These are phyloP conservation scores for Atta cephalotes DNA, from an alignment of 1,140 invertebrate genomes.

Conservation along the genomic window DNA sequence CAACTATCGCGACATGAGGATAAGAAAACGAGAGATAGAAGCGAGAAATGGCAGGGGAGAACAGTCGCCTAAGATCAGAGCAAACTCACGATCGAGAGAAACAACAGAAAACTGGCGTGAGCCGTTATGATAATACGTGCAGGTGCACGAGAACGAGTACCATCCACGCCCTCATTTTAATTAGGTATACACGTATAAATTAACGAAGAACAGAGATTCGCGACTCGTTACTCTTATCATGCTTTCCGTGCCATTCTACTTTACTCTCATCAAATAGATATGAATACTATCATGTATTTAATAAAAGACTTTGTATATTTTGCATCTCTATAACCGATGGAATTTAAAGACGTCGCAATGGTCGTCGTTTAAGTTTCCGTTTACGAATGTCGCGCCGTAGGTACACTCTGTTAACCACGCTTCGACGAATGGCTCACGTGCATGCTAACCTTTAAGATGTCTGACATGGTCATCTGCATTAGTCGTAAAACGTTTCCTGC, in stretches of 20 bases:
- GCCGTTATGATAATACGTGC: constrained; percentile 61
- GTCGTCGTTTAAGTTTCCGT: constrained; percentile 41
- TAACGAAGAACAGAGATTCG: constrained; percentile 39
- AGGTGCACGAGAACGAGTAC: constrained; percentile 59
- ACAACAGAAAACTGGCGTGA: constrained; percentile 53
- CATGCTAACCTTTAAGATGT: constrained; percentile 63
- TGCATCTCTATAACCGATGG: constrained; percentile 11
- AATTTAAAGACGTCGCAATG: constrained; percentile 36
- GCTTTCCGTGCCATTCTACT: background rate
- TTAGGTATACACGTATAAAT: constrained; percentile 70
- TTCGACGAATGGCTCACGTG: constrained; percentile 55
- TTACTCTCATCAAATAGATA: background rate
- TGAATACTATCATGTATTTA: background rate
- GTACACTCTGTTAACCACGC: constrained; percentile 56
- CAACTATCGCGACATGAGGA: constrained; percentile 14
- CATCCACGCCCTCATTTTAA: constrained; percentile 69
- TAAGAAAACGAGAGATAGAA: constrained; percentile 8
- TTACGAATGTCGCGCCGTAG: constrained; percentile 52
- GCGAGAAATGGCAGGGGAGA: background rate
- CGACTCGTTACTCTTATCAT: constrained; percentile 18
- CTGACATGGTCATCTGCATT: constrained; percentile 52
- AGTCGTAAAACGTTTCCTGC: constrained; percentile 64
- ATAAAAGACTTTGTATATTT: constrained; percentile 41
- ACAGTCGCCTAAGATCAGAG: constrained; percentile 25
- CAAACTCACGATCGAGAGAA: constrained; percentile 51